phyloP scores from a whole-genome alignment of 2,113 vertebrate genomes.

The Nestor notabilis region DNA sequence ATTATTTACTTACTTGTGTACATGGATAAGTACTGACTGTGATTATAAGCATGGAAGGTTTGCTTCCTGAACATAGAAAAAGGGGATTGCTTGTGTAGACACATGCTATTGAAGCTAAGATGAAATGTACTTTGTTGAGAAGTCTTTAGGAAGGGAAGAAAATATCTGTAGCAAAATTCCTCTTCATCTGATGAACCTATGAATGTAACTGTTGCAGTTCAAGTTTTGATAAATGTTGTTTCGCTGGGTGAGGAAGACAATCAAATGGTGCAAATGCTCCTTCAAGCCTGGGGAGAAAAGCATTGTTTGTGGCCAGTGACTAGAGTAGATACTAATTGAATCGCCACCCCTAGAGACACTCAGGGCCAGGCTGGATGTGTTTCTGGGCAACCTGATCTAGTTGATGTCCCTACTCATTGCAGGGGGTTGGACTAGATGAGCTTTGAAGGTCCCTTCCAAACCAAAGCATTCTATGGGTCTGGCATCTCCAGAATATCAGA shows the following conservation, averaged over 20 bases:
- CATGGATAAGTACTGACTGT: not conserved
- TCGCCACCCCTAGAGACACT: not conserved
- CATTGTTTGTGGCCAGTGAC: not conserved
- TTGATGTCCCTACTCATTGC: not conserved
- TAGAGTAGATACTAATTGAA: not conserved
- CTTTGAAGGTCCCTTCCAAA: not conserved
- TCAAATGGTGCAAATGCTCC: not conserved
- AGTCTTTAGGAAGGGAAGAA: not conserved
- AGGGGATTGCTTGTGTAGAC: not conserved
- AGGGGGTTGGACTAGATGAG: not conserved
- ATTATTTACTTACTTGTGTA: not conserved
- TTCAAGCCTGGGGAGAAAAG: not conserved
- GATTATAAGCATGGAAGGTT: not conserved
- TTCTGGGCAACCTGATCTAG: not conserved
- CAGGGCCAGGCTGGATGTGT: not conserved
- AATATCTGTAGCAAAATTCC: not conserved
- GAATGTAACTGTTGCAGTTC: not conserved
- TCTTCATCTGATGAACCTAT: not conserved
- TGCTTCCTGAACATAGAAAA: not conserved
- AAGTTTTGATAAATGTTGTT: not conserved
- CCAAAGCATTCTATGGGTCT: not conserved
- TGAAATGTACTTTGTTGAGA: not conserved
- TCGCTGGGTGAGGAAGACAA: not conserved
- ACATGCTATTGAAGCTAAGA: not conserved
- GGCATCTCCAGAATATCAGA: not conserved